These are phyloP conservation scores for Hydropsyche betteni DNA, from an alignment of 2,888 invertebrate genomes.

Conservation along the genomic window DNA sequence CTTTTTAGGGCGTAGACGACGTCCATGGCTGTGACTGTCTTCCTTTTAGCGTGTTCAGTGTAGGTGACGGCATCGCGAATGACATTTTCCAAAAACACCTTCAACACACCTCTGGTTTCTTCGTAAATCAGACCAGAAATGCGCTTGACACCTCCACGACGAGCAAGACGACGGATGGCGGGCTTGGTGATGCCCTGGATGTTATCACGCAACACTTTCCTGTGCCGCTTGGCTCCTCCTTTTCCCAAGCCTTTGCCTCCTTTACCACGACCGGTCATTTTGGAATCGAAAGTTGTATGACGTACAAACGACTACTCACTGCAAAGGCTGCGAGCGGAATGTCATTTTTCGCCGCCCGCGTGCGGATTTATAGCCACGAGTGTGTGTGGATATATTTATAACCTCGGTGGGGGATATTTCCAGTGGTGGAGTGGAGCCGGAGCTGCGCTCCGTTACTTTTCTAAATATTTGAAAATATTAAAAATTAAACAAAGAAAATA, in stretches of 20 bases:
- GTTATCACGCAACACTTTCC: constrained; percentile 82
- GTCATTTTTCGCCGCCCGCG: too few relatives aligned
- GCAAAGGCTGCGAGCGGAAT: too few relatives aligned
- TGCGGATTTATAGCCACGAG: too few relatives aligned
- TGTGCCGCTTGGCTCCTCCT: constrained; percentile 83
- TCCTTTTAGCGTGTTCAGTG: constrained; percentile 67
- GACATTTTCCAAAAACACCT: constrained; percentile 84
- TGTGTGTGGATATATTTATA: too few relatives aligned
- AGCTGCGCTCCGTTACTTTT: too few relatives aligned
- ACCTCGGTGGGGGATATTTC: too few relatives aligned
- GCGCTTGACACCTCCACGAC: constrained; percentile 75
- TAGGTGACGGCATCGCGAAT: constrained; percentile 82
- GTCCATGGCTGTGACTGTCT: constrained; percentile 90
- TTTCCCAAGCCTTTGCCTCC: constrained; percentile 82
- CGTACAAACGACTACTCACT: too few relatives aligned
- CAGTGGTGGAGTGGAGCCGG: too few relatives aligned
- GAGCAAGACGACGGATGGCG: constrained; percentile 78
- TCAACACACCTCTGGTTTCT: constrained; percentile 81
- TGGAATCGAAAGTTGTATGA: too few relatives aligned
- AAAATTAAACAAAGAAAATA: too few relatives aligned
- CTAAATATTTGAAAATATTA: too few relatives aligned
- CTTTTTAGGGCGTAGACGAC: constrained; percentile 87
- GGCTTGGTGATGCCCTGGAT: constrained; percentile 84
- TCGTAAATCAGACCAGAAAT: constrained; percentile 83
- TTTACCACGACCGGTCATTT: constrained; percentile 78